Evolutionary conservation across 2,888 invertebrate genomes (phyloP).

Genomic region (Eucriotettix oculatus): DNA sequence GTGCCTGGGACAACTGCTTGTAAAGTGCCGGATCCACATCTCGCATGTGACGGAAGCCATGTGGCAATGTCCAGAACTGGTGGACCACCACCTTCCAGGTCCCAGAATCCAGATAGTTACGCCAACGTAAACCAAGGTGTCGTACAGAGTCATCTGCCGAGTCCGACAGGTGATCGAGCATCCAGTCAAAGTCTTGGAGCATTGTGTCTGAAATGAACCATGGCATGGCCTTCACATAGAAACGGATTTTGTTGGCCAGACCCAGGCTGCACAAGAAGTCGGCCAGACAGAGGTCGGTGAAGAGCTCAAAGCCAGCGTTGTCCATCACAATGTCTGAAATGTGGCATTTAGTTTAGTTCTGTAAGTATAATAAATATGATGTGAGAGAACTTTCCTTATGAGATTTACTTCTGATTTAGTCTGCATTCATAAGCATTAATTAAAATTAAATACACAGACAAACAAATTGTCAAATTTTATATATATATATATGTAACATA

Average conservation of each 20-base stretch:
- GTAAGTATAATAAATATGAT: not conserved
- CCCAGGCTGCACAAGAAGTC: slow-evolving; percentile 50
- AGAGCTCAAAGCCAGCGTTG: slow-evolving; percentile 86
- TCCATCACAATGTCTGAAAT: slow-evolving; percentile 65
- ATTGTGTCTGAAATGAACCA: slow-evolving; percentile 95
- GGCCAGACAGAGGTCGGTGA: slow-evolving; percentile 75
- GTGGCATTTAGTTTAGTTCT: slow-evolving; percentile 6
- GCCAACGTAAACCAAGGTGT: slow-evolving; percentile 40
- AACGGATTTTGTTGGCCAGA: slow-evolving; percentile 48
- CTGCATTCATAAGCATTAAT: too few relatives aligned
- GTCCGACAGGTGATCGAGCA: slow-evolving; percentile 31
- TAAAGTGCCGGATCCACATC: slow-evolving; percentile 49
- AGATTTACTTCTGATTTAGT: too few relatives aligned
- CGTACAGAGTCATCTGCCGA: not conserved
- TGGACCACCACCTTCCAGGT: slow-evolving; percentile 31
- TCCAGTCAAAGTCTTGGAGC: slow-evolving; percentile 54
- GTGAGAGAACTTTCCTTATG: too few relatives aligned
- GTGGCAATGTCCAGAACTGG: slow-evolving; percentile 78
- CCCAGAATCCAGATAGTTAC: slow-evolving; percentile 28
- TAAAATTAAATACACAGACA: too few relatives aligned
- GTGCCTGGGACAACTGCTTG: slow-evolving; percentile 44
- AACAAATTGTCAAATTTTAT: too few relatives aligned
- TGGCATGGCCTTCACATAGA: slow-evolving; percentile 76
- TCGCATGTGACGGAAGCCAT: slow-evolving; percentile 63
- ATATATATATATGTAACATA: too few relatives aligned